Percentiles rank a stretch among this genome's conserved stretches.
Evolutionary conservation across 37 sponge, comb jelly and placozoan species (phyloP).

Genomic region (Tethya wilhelma): DNA sequence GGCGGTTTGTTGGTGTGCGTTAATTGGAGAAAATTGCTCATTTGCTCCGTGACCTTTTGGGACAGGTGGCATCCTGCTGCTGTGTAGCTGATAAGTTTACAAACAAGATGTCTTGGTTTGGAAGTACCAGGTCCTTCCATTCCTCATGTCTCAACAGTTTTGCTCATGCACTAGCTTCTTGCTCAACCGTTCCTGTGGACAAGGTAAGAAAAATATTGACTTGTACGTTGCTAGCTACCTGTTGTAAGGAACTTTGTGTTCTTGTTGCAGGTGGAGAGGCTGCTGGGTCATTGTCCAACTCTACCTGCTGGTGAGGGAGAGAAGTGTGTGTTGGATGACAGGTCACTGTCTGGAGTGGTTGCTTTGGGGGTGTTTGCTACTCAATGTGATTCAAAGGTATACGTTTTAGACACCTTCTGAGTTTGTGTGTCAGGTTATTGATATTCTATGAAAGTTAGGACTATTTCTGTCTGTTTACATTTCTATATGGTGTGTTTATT

Average conservation of each 20-base stretch:
- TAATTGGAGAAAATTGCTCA: not conserved
- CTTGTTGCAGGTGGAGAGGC: slow-evolving; percentile 40
- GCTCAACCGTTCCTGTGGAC: slow-evolving; percentile 19
- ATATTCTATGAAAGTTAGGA: not conserved
- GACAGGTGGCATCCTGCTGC: too few relatives aligned
- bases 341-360: slow-evolving; percentile 49
- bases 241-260: not conserved
- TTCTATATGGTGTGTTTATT: not conserved
- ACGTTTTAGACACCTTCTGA: too few relatives aligned
- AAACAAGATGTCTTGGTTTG: slow-evolving; percentile 43
- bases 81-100: not conserved
- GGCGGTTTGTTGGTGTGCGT: not conserved
- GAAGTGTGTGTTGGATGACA: slow-evolving; percentile 21
- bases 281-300: slow-evolving; percentile 54
- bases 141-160: slow-evolving; percentile 46
- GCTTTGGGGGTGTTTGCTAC: slow-evolving; percentile 71
- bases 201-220: slow-evolving; percentile 33
- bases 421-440: too few relatives aligned
- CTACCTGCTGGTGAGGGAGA: not conserved
- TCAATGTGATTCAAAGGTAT: slow-evolving; percentile 30
- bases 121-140: slow-evolving; percentile 29
- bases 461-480: not conserved
- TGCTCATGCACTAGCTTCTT: slow-evolving; percentile 38
- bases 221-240: not conserved
- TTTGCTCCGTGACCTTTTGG: too few relatives aligned